Evolutionary conservation across 1,140 invertebrate genomes (phyloP).

Genomic region (Leptinotarsa texana): DNA sequence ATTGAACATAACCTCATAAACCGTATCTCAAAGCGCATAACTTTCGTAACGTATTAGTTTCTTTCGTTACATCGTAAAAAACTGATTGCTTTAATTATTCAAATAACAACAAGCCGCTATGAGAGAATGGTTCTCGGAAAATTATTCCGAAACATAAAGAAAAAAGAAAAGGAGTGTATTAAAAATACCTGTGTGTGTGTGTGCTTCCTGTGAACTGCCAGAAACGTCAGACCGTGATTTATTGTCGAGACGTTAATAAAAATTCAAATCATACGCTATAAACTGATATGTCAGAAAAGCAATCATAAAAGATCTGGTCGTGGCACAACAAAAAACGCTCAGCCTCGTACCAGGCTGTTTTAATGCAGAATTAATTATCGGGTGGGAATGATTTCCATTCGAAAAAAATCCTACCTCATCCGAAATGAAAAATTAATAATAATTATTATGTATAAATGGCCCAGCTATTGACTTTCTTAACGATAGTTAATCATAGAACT

Average conservation of each 20-base stretch:
- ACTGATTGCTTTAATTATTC: constrained; percentile 19
- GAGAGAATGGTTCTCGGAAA: neutral
- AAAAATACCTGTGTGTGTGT: neutral
- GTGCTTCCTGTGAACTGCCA: neutral
- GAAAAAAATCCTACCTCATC: neutral
- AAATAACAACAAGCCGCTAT: constrained; percentile 1
- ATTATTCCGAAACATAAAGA: neutral
- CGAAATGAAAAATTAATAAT: no score
- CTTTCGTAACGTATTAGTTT: neutral
- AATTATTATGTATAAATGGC: no score
- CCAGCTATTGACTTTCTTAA: no score
- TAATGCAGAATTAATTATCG: constrained; percentile 27
- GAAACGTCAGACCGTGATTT: constrained; percentile 43
- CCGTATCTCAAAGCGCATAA: neutral
- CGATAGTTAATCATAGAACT: no score
- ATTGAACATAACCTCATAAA: neutral
- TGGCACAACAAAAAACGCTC: constrained; percentile 32
- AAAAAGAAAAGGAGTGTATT: neutral
- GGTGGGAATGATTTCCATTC: neutral
- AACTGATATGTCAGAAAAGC: constrained; percentile 46
- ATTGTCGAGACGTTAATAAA: constrained; percentile 46
- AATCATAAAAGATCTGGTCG: constrained; percentile 39
- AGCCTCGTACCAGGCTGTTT: neutral
- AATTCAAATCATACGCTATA: constrained; percentile 53
- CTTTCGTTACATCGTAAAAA: constrained; percentile 13